Base-by-base conservation (phyloP, 2,113 vertebrate genomes). In the Ceyx melanurus region DNA sequence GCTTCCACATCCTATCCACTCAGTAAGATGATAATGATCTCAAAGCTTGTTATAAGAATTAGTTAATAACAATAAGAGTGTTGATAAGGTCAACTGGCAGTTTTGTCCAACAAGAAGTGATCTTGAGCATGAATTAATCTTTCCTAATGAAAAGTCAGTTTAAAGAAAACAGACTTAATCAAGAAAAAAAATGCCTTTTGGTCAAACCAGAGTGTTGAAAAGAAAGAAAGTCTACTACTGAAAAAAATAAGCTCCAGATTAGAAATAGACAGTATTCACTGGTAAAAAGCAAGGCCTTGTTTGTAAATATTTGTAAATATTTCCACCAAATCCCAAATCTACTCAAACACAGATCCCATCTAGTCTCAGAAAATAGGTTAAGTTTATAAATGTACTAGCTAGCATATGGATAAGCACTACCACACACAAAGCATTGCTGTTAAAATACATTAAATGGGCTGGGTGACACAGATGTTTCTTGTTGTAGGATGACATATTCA, bases 71-170 rank as follows among this genome's bases (percentile, higher is more conserved):
- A 88, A 37, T 45, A 80, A 89, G 37, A 0, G 6, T 79, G 75
- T 82, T 75, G 75, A 78, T 95, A 88, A 94, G 83, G 79, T 68
- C 73, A 95, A 68, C 89, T 60, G 46, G 14, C 37, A 93, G 46
- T 62, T 91, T 73, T 89, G 43, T 80, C 28, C 60, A 88, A 90
- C 48, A 81, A 57, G 66, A 79, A 48, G 37, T 58, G 81, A 84
- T 76, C 66, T 51, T 65, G 28, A 79, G 42, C 46, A 46, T 87
- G 48, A 93, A 84, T 88, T 28, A 75, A 11, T 53, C 56, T 61
- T 65, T 93, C 73, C 73, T 93, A 45, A 91, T 75, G 75, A 91
- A 95, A 96, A 90, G 46, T n/a, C 73, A 17, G 17, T 89, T 70
- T 78, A 91, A 75, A 75, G 33, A 86, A 56, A 82, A 22, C 7